A percentile compares a stretch with the other conserved stretches of the same genome.
Evolutionary conservation across 2,888 invertebrate species (phyloP).

Genomic region (Chloromyia formosa): DNA sequence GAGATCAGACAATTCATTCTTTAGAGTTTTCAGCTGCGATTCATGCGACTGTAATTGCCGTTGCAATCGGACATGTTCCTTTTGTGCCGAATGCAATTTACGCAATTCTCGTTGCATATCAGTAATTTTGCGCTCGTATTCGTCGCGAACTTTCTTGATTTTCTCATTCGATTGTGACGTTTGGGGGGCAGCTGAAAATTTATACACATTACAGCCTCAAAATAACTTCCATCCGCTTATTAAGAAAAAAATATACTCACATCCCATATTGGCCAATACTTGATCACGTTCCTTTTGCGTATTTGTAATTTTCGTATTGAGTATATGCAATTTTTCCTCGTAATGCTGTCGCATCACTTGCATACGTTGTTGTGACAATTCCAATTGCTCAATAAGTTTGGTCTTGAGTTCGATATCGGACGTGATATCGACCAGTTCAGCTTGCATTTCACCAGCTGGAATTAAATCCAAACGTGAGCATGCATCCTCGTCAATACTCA

Average conservation of each 20-base stretch:
- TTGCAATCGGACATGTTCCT: slow-evolving; percentile 87
- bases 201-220: not conserved
- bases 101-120: slow-evolving; percentile 88
- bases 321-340: slow-evolving; percentile 86
- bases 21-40: slow-evolving; percentile 75
- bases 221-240: too few species aligned
- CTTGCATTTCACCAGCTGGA: slow-evolving; percentile 70
- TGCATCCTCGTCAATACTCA: not conserved
- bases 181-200: slow-evolving; percentile 36
- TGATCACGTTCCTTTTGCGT: slow-evolving; percentile 93
- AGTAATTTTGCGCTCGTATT: slow-evolving; percentile 86
- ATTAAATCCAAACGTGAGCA: slow-evolving; percentile 16
- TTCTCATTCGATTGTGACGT: slow-evolving; percentile 66
- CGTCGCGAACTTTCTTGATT: slow-evolving; percentile 82
- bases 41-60: slow-evolving; percentile 80
- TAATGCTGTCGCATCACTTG: slow-evolving; percentile 88
- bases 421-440: slow-evolving; percentile 87
- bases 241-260: too few species aligned
- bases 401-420: slow-evolving; percentile 96
- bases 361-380: slow-evolving; percentile 85
- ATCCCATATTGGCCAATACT: slow-evolving; percentile 71
- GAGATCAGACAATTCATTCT: slow-evolving; percentile 80
- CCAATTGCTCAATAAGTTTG: slow-evolving; percentile 91
- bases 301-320: slow-evolving; percentile 84
- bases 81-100: slow-evolving; percentile 84